Evolutionary conservation across 2,888 invertebrate genomes (phyloP).

Genomic region (Eristalis pertinax): DNA sequence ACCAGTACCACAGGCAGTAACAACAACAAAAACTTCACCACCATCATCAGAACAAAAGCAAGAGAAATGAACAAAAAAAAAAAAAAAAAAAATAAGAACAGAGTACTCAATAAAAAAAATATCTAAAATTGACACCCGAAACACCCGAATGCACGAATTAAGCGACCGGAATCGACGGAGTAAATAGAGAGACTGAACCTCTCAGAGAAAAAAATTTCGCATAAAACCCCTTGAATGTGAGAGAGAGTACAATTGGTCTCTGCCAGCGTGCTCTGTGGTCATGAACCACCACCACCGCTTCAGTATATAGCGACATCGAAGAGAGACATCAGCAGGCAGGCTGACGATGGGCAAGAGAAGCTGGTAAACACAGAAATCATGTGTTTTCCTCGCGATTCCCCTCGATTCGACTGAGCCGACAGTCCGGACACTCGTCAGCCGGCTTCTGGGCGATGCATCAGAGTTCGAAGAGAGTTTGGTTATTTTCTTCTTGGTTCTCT

Average conservation of each 20-base stretch:
- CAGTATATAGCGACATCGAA: neutral
- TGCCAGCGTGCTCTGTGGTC: neutral
- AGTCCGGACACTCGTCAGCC: neutral
- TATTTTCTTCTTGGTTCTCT: conserved; percentile 6
- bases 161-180: conserved; percentile 73
- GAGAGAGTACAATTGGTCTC: conserved; percentile 37
- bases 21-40: conserved; percentile 69
- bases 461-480: neutral
- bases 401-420: too few relatives aligned
- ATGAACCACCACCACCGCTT: neutral
- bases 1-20: conserved; percentile 42
- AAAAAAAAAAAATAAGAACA: conserved; percentile 50
- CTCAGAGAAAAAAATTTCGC: conserved; percentile 72
- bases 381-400: conserved; percentile 51
- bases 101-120: conserved; percentile 65
- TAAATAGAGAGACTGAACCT: conserved; percentile 73
- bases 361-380: conserved; percentile 19
- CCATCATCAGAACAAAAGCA: conserved; percentile 68
- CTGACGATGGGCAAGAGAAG: conserved; percentile 38
- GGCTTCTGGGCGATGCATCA: neutral
- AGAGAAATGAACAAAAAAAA: conserved; percentile 68
- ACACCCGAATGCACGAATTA: conserved; percentile 70
- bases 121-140: conserved; percentile 71
- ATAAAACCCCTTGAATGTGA: conserved; percentile 69
- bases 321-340: too few relatives aligned